A percentile compares a stretch with the other conserved stretches of the same genome.
Conservation (phyloP, 1,140 invertebrate species). For the Calliopsis andreniformis region DNA sequence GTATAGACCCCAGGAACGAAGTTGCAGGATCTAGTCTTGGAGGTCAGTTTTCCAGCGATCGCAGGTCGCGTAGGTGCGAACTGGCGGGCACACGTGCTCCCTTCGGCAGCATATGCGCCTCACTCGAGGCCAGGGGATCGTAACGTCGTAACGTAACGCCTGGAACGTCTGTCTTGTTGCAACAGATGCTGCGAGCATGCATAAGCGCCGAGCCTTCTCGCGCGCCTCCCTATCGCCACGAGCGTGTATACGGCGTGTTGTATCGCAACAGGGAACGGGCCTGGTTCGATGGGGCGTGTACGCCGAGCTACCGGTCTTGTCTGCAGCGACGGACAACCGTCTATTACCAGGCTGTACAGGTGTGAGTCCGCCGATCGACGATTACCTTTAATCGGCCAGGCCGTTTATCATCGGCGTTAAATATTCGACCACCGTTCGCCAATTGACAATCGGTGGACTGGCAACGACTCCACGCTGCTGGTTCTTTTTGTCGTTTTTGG, state of each 20-base stretch:
- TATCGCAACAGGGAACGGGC: conserved; percentile 23
- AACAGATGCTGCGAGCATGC: conserved; percentile 73
- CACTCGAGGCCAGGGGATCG: conserved; percentile 55
- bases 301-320: conserved; percentile 60
- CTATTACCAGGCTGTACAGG: conserved; percentile 57
- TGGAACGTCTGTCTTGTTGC: conserved; percentile 71
- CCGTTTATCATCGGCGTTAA: conserved; percentile 21
- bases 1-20: too few relatives aligned
- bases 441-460: conserved; percentile 10
- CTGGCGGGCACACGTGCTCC: conserved; percentile 7
- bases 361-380: conserved; percentile 44
- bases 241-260: conserved; percentile 36
- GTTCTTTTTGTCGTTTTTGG: too few relatives aligned
- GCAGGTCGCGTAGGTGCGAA: neutral
- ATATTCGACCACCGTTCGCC: conserved; percentile 6
- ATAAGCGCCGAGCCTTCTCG: conserved; percentile 60
- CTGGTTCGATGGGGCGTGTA: conserved; percentile 57
- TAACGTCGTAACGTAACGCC: conserved; percentile 69
- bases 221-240: conserved; percentile 45
- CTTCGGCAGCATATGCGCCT: conserved; percentile 51
- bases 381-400: conserved; percentile 29
- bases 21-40: too few relatives aligned
- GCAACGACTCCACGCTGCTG: too few relatives aligned
- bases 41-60: neutral
- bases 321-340: conserved; percentile 59